phyloP scores from a whole-genome alignment of 2,113 vertebrate species.

The Plectropomus leopardus region DNA sequence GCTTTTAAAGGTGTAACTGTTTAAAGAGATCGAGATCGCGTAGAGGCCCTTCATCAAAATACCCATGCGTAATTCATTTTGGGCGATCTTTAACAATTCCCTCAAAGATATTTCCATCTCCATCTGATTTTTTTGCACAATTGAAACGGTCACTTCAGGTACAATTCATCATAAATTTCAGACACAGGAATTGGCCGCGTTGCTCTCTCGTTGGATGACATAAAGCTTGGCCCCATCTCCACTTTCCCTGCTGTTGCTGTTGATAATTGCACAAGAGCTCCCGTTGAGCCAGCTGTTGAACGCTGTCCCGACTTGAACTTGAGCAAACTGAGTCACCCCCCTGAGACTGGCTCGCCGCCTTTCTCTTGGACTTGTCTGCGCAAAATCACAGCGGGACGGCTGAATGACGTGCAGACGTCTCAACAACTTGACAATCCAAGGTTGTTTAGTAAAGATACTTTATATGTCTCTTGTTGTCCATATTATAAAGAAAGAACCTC shows the following conservation, averaged over 20 bases:
- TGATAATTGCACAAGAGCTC: constrained; percentile 80
- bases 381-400: constrained; percentile 20
- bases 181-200: constrained; percentile 39
- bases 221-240: constrained; percentile 65
- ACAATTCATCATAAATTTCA: constrained; percentile 59
- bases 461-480: constrained; percentile 8
- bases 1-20: constrained; percentile 35
- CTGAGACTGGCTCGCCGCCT: constrained; percentile 52
- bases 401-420: constrained; percentile 11
- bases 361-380: constrained; percentile 60
- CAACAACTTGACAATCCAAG: constrained; percentile 4
- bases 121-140: constrained; percentile 47
- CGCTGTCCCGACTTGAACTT: constrained; percentile 82
- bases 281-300: constrained; percentile 81
- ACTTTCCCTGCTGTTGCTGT: constrained; percentile 70
- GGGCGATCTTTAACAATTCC: constrained; percentile 28
- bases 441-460: constrained; percentile 30
- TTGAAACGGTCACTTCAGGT: constrained; percentile 44
- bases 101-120: constrained; percentile 25
- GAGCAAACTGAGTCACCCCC: constrained; percentile 74
- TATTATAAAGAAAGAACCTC: neutral
- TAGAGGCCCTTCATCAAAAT: constrained; percentile 10
- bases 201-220: constrained; percentile 57
- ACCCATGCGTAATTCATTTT: constrained; percentile 12
- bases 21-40: constrained; percentile 18